Base-by-base conservation (phyloP, 2,888 invertebrate species). In the Barypeithes pellucidus region DNA sequence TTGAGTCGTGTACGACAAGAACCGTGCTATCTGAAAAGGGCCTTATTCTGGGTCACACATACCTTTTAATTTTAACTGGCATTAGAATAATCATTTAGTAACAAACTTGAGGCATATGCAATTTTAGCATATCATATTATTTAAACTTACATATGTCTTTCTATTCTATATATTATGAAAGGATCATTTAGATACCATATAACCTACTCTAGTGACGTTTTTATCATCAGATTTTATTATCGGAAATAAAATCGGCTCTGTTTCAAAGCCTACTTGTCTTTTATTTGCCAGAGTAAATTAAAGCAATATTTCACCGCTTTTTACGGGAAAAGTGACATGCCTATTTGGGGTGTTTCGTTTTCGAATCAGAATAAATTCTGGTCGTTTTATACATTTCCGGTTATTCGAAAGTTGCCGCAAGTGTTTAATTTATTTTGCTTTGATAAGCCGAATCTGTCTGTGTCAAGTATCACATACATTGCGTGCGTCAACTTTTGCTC, bases 281-380 rank as follows among this genome's bases (percentile, higher is more conserved):
- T 63, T 63, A 63, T 45, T 47, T 33, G 63, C 63, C 45, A 29
- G 22, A 47, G 63, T 63, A 63, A 63, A 63, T 63, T 63, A 63
- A 63, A 63, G 63, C 63, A 33, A 63, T 63, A 63, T 63, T 63
- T 63, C 45, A 63, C 63, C 24, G 16, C 24, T 45, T 47, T 52
- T 65, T 47, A 29, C n/a, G 33, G n/a, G 39, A 52, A 50, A 65
- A 65, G 52, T 65, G 65, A 52, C 65, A 52, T 52, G 47, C 52
- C 52, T 65, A 52, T 65, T 65, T 52, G 36, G 52, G 62, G 33
- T 14, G 52, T 50, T 65, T 52, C 65, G 52, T 65, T 65, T 65
- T 52, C 36, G 22, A 50, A 65, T 65, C 65, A 22, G 52, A 65
- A 52, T 47, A 22, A 63, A 52, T 65, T 65, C 65, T 39, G 39